phyloP scores from a whole-genome alignment of 2,888 invertebrate genomes.

The Polia nebulosa region DNA sequence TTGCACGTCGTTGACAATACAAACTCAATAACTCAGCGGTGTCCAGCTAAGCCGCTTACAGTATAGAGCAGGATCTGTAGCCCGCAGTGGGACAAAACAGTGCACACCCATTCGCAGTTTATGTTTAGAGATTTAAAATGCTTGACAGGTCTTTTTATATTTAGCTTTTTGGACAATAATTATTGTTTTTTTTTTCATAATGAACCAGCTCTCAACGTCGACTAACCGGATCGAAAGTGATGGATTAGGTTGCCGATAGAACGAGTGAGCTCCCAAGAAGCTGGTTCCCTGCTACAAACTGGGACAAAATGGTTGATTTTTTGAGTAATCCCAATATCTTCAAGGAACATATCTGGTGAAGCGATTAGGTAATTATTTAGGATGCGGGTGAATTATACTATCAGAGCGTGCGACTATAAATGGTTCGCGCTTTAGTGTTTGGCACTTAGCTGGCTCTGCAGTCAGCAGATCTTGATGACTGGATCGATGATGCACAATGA shows the following conservation, averaged over 20 bases:
- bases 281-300: no score
- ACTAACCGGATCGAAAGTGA: background rate
- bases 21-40: conserved; percentile 70
- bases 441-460: no score
- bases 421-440: no score
- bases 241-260: background rate
- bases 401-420: no score
- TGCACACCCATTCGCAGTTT: conserved; percentile 1
- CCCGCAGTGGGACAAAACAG: conserved; percentile 21
- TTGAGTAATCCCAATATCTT: no score
- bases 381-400: no score
- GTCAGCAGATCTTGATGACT: no score
- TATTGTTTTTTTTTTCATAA: no score
- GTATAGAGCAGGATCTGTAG: conserved; percentile 58
- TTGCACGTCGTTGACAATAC: conserved; percentile 63
- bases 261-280: background rate
- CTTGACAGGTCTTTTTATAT: background rate
- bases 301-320: no score
- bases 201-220: background rate
- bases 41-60: conserved; percentile 69
- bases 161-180: background rate
- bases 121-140: conserved; percentile 14
- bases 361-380: no score
- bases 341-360: no score
- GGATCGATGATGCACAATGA: no score